Base-by-base conservation (phyloP, 2,113 vertebrate species). In the Cnemophilus loriae region DNA sequence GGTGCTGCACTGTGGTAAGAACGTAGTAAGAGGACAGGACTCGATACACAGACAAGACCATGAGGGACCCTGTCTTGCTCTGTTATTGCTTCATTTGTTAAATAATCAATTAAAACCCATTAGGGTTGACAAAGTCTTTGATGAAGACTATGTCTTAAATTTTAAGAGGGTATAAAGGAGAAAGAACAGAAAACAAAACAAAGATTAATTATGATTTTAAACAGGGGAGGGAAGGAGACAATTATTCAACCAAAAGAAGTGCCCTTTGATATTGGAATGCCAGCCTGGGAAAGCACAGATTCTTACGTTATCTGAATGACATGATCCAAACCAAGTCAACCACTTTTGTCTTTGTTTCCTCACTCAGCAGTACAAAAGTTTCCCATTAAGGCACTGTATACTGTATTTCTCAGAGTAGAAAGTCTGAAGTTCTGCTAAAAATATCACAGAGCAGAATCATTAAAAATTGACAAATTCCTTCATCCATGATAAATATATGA, bases 21-120 rank as follows among this genome's bases (percentile, higher is more conserved):
- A 33, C 2, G 1, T 1, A 69, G 49, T 5, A 53, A 85, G 52
- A 53, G 1, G 1, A 41, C 4, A 44, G 88, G 14, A 16, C 7
- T 47, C 44, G 35, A 41, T 39, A 24, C 24, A 33, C 11, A 3
- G 33, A 7, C 37, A 60, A 78, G n/a, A 89, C 30, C 24, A n/a
- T 1, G 20, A 69, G 15, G 24, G 44, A 83, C 2, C 0, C 19
- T 81, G 6, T 35, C 28, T 50, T 44, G 20, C 13, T 75, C 71
- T 84, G 24, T 65, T 50, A 47, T 12, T 67, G 4, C 15, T 75
- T 80, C 11, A 35, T 61, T 57, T 53, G 46, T n/a, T 61, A 89
- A 85, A 61, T 33, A 73, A 65, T 50, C 35, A 41, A 44, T 32
- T 74, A 84, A 91, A 87, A 73, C 6, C 13, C 46, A 32, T 14